Percentiles rank a stretch among this genome's conserved stretches.
Conservation (phyloP, 2,888 invertebrate genomes). For the Athripsodes cinereus region DNA sequence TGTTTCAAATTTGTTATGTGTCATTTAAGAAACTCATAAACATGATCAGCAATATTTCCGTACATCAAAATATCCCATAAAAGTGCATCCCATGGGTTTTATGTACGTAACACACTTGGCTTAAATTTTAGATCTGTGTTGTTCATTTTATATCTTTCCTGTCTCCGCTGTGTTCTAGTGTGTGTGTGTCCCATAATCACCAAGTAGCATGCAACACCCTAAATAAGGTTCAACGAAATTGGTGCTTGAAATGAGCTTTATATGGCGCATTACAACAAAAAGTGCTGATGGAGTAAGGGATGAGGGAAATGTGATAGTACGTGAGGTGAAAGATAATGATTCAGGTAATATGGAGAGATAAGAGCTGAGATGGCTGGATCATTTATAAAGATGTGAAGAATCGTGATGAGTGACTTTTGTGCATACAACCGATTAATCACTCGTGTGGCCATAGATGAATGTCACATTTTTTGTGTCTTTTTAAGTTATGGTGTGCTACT, state of each 20-base stretch:
- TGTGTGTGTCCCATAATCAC: neutral
- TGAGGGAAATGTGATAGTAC: neutral
- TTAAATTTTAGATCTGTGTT: neutral
- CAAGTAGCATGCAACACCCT: neutral
- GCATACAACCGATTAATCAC: neutral
- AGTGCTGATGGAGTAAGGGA: slow-evolving; percentile 1
- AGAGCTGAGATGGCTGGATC: neutral
- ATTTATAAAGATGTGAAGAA: neutral
- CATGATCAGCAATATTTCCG: neutral
- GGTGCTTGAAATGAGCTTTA: neutral
- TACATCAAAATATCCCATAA: neutral
- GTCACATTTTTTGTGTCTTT: too few relatives aligned
- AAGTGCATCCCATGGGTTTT: slow-evolving; percentile 1
- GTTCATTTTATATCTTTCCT: neutral
- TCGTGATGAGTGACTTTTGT: neutral
- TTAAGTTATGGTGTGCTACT: too few relatives aligned
- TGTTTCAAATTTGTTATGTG: too few relatives aligned
- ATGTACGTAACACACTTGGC: neutral
- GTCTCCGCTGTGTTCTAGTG: neutral
- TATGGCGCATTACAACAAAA: neutral
- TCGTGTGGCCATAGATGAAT: too few relatives aligned
- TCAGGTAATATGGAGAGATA: neutral
- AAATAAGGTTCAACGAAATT: slow-evolving; percentile 1
- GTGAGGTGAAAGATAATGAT: neutral
- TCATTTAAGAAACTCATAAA: neutral